phyloP scores from a whole-genome alignment of 2,888 invertebrate species.

The Syrista parreyssii region DNA sequence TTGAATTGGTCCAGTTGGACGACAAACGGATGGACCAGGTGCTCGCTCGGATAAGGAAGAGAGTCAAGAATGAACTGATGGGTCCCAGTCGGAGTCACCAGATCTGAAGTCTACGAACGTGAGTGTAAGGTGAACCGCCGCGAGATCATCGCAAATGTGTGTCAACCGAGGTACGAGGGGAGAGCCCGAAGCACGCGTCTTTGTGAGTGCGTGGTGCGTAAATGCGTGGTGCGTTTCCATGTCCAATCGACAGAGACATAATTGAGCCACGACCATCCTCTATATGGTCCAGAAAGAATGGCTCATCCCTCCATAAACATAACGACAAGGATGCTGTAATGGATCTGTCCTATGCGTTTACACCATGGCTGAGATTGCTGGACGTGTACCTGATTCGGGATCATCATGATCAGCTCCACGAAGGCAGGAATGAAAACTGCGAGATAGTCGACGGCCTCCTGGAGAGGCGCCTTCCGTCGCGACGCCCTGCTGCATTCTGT shows the following conservation, averaged over 20 bases:
- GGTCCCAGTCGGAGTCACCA: neutral
- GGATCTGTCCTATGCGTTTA: neutral
- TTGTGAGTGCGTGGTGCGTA: conserved; percentile 15
- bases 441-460: conserved; percentile 70
- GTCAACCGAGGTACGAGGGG: conserved; percentile 31
- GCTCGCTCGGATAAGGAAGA: neutral
- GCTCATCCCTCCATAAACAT: neutral
- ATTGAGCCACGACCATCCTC: neutral
- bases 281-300: neutral
- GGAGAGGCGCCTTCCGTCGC: conserved; percentile 61
- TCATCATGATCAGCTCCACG: conserved; percentile 69
- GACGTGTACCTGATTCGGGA: conserved; percentile 60
- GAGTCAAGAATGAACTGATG: neutral
- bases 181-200: neutral
- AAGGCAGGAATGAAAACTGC: conserved; percentile 77
- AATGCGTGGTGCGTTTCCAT: conserved; percentile 9
- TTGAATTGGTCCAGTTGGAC: neutral
- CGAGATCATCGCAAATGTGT: conserved; percentile 16
- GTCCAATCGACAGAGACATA: neutral
- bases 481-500: conserved; percentile 22
- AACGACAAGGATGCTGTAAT: neutral
- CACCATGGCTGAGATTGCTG: neutral
- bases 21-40: neutral
- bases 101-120: neutral
- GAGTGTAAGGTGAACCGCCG: neutral